phyloP scores from a whole-genome alignment of 2,888 invertebrate genomes.

The Amphipoea lucens region DNA sequence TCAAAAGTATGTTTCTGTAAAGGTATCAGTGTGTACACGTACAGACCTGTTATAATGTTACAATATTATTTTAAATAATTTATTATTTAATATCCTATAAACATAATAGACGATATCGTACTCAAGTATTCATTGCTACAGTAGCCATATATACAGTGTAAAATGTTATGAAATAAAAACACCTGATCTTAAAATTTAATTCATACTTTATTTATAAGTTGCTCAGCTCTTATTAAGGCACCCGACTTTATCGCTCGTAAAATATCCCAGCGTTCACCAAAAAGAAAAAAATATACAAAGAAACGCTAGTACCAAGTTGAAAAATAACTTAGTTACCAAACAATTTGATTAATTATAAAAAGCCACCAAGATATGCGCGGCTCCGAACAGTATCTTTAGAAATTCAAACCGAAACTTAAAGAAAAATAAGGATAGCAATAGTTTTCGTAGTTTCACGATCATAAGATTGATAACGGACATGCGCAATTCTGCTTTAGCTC shows the following conservation, averaged over 20 bases:
- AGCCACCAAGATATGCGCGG: slow-evolving; percentile 25
- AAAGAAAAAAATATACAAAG: slow-evolving; percentile 65
- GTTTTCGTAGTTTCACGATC: slow-evolving; percentile 83
- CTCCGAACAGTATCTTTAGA: slow-evolving; percentile 31
- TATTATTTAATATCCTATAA: background rate
- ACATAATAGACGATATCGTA: slow-evolving; percentile 9
- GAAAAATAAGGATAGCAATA: slow-evolving; percentile 86
- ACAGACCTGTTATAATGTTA: background rate
- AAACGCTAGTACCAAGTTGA: slow-evolving; percentile 42
- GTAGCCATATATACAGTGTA: slow-evolving; percentile 29
- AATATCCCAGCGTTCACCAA: slow-evolving; percentile 62
- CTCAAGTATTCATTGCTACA: slow-evolving; percentile 28
- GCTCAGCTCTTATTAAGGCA: slow-evolving; percentile 68
- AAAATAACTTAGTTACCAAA: slow-evolving; percentile 62
- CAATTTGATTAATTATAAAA: slow-evolving; percentile 66
- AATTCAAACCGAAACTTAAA: slow-evolving; percentile 73
- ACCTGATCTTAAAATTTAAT: slow-evolving; percentile 66
- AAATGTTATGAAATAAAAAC: slow-evolving; percentile 49
- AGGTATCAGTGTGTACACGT: background rate
- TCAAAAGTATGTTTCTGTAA: slow-evolving; percentile 9
- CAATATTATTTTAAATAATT: background rate
- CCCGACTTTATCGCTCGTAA: slow-evolving; percentile 72
- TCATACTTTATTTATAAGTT: slow-evolving; percentile 73
- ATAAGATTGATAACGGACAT: slow-evolving; percentile 84
- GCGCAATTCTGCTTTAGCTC: slow-evolving; percentile 80